Percentiles rank a stretch among this genome's conserved stretches.
These are phyloP conservation scores for Nasonia longicornis DNA, from an alignment of 1,140 invertebrate species.

Conservation along the genomic window DNA sequence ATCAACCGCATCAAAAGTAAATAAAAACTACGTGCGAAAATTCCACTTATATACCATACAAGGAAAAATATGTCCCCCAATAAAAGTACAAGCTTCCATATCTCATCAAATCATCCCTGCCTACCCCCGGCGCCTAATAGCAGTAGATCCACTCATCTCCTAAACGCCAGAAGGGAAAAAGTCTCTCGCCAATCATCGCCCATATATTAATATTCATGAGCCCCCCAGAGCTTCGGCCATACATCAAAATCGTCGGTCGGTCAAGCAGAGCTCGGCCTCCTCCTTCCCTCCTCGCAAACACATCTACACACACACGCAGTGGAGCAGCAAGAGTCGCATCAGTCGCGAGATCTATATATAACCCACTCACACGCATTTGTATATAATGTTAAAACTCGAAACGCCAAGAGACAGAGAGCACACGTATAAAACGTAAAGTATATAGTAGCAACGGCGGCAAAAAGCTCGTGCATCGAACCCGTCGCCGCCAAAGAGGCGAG, in stretches of 20 bases:
- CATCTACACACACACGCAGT: not conserved
- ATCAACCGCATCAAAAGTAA: no score
- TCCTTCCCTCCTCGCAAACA: not conserved
- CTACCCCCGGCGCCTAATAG: not conserved
- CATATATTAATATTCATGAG: not conserved
- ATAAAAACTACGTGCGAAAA: not conserved
- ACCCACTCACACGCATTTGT: no score
- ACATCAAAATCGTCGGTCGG: constrained; percentile 45
- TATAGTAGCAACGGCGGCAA: no score
- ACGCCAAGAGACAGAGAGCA: no score
- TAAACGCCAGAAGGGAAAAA: not conserved
- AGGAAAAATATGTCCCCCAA: not conserved
- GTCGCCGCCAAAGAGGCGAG: not conserved
- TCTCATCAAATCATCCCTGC: not conserved
- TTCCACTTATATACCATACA: no score
- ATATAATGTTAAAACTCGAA: no score
- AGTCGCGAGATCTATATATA: not conserved
- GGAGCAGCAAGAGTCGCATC: not conserved
- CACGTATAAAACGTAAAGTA: no score
- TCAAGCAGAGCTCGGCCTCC: constrained; percentile 38
- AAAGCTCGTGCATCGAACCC: no score
- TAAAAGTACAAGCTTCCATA: not conserved
- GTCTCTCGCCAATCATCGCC: not conserved
- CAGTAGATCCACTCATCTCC: not conserved
- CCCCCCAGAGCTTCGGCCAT: not conserved